These are phyloP conservation scores for Plagodis pulveraria DNA, from an alignment of 2,888 invertebrate genomes.

Conservation along the genomic window DNA sequence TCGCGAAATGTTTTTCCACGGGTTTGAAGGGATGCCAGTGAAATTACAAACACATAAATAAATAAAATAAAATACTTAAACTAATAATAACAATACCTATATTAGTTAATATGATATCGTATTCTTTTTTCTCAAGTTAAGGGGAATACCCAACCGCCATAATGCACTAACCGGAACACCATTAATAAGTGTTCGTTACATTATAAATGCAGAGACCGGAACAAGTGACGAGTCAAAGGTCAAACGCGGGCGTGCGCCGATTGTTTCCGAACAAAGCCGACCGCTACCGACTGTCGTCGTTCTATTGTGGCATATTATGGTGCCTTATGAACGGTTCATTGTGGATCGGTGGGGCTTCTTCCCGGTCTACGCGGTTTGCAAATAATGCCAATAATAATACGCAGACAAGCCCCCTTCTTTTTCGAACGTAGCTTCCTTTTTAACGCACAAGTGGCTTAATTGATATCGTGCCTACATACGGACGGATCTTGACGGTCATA, in stretches of 20 bases:
- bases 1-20: too few relatives aligned
- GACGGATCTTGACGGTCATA: slow-evolving; percentile 18
- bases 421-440: slow-evolving; percentile 18
- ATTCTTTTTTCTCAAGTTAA: not conserved
- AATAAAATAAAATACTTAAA: too few relatives aligned
- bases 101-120: too few relatives aligned
- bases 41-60: too few relatives aligned
- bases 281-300: slow-evolving; percentile 31
- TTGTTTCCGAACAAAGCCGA: slow-evolving; percentile 33
- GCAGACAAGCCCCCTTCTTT: not conserved
- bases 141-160: slow-evolving; percentile 36
- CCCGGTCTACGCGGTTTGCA: slow-evolving; percentile 1
- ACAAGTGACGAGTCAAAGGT: slow-evolving; percentile 43
- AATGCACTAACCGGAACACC: slow-evolving; percentile 44
- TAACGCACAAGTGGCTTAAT: slow-evolving; percentile 20
- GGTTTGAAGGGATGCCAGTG: too few relatives aligned
- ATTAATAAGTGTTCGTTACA: slow-evolving; percentile 37
- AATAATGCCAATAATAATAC: slow-evolving; percentile 1
- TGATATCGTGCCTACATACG: slow-evolving; percentile 10
- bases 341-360: slow-evolving; percentile 14
- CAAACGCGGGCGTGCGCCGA: slow-evolving; percentile 36
- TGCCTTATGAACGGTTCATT: slow-evolving; percentile 24
- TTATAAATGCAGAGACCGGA: slow-evolving; percentile 40
- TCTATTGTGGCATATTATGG: not conserved
- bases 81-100: too few relatives aligned